Conservation (phyloP, 37 sponge, comb jelly and placozoan genomes). For the Mnemiopsis leidyi region DNA sequence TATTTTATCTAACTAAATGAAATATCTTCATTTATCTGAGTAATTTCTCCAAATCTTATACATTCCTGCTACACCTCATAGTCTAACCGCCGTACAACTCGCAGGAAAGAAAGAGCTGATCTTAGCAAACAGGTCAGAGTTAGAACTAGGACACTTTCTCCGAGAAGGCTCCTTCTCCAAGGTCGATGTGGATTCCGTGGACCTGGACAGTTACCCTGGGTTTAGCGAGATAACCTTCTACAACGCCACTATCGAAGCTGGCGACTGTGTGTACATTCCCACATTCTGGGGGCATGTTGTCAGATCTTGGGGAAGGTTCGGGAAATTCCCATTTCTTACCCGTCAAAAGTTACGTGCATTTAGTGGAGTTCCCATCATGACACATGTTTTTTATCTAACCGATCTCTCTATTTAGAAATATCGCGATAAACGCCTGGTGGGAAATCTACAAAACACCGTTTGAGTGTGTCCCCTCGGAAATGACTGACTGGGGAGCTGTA, state of each 20-base stretch:
- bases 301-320: constrained; percentile 55
- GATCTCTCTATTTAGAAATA: background rate
- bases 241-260: constrained; percentile 54
- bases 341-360: no score
- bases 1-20: no score
- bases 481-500: background rate
- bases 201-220: constrained; percentile 18
- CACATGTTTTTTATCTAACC: no score
- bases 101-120: constrained; percentile 62
- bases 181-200: constrained; percentile 27
- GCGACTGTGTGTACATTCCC: constrained; percentile 54
- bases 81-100: no score
- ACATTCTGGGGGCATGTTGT: constrained; percentile 28
- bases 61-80: no score
- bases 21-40: no score
- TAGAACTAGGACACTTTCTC: constrained; percentile 2
- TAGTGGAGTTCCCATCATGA: no score
- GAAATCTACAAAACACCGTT: constrained; percentile 36
- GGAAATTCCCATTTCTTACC: no score
- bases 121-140: background rate
- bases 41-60: no score
- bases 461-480: background rate
- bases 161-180: background rate
- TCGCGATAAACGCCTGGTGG: constrained; percentile 62
- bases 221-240: constrained; percentile 36